Conservation (phyloP, 2,797 vertebrate species). For the Siniperca obscura region DNA sequence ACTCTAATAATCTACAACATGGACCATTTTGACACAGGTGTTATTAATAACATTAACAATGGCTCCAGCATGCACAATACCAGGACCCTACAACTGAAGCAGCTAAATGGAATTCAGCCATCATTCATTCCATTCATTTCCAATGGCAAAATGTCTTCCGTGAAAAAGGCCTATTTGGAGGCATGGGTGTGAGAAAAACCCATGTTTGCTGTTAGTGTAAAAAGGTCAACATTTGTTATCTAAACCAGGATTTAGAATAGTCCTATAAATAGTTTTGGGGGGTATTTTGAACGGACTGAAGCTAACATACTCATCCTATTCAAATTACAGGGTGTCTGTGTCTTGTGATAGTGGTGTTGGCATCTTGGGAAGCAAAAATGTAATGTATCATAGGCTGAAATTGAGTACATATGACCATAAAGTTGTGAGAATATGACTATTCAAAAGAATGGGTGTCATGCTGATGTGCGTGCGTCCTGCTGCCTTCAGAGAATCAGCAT, state of each 20-base stretch:
- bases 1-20: background rate
- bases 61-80: background rate
- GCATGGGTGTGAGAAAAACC: background rate
- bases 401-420: background rate
- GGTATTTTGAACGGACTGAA: background rate
- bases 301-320: background rate
- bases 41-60: background rate
- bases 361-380: slow-evolving; percentile 16
- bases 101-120: background rate
- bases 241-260: background rate
- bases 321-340: slow-evolving; percentile 9
- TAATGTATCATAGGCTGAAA: slow-evolving; percentile 17
- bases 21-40: background rate
- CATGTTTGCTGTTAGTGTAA: background rate
- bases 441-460: background rate
- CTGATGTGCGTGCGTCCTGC: background rate
- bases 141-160: background rate
- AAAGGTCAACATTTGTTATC: background rate
- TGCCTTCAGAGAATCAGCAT: slow-evolving; percentile 23
- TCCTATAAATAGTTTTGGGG: background rate
- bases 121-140: background rate
- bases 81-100: background rate
- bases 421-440: background rate
- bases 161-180: background rate
- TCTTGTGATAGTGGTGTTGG: background rate